Evolutionary conservation across 2,888 invertebrate genomes (phyloP).

Genomic region (Hydroisotoma schaefferi): DNA sequence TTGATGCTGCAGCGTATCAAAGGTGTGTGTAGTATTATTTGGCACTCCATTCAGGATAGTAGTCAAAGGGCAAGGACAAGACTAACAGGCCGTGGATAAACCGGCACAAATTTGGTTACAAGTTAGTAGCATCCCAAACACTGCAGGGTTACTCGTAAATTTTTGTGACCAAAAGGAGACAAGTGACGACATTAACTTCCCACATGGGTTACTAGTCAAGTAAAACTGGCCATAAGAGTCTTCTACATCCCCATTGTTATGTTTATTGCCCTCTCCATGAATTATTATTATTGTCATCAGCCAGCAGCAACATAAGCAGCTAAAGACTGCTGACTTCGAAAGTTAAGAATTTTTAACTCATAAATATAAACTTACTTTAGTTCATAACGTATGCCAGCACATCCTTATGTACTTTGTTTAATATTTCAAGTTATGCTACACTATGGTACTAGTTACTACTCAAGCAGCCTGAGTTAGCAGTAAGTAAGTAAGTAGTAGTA

Average conservation of each 20-base stretch:
- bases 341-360: conserved; percentile 27
- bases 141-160: conserved; percentile 46
- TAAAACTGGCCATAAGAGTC: conserved; percentile 17
- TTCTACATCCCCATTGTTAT: conserved; percentile 36
- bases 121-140: conserved; percentile 36
- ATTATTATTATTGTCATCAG: conserved; percentile 48
- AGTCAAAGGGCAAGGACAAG: conserved; percentile 45
- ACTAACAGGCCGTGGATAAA: conserved; percentile 38
- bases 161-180: conserved; percentile 46
- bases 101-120: conserved; percentile 46
- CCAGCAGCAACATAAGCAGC: too few species aligned
- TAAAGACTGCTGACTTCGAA: conserved; percentile 21
- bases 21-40: conserved; percentile 41
- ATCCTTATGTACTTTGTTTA: too few species aligned
- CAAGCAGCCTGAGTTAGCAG: too few species aligned
- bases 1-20: too few species aligned
- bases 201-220: conserved; percentile 34
- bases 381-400: too few species aligned
- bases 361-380: too few species aligned
- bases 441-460: too few species aligned
- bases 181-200: conserved; percentile 48
- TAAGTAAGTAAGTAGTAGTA: too few species aligned
- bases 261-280: conserved; percentile 44
- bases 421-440: too few species aligned
- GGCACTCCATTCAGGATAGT: conserved; percentile 36